Evolutionary conservation across 2,888 invertebrate genomes (phyloP).

Genomic region (Lochmaea capreae): DNA sequence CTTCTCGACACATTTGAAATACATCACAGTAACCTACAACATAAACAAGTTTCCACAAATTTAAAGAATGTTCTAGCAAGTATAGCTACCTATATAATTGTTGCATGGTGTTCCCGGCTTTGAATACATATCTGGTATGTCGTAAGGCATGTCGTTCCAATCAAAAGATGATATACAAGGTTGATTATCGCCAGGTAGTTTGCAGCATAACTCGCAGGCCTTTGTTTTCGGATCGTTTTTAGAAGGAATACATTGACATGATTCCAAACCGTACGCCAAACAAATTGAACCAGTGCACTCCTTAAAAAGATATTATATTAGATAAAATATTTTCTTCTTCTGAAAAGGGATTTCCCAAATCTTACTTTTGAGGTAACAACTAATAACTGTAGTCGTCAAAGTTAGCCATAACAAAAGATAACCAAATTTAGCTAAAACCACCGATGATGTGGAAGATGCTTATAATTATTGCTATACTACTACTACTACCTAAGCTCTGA

Average conservation of each 20-base stretch:
- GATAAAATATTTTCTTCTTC: not conserved
- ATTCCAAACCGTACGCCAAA: conserved; percentile 93
- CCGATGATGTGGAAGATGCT: no score
- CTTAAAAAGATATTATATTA: conserved; percentile 64
- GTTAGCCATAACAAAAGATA: no score
- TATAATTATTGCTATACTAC: no score
- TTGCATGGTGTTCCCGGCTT: conserved; percentile 96
- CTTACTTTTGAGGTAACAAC: no score
- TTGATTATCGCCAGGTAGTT: conserved; percentile 83
- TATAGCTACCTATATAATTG: conserved; percentile 71
- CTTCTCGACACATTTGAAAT: conserved; percentile 85
- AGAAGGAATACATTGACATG: conserved; percentile 91
- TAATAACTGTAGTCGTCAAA: no score
- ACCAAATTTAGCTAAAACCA: no score
- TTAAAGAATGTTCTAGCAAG: not conserved
- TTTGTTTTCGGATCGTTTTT: conserved; percentile 84
- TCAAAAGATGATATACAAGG: conserved; percentile 90
- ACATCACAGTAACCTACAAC: conserved; percentile 77
- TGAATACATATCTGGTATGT: conserved; percentile 93
- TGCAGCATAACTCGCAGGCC: conserved; percentile 94
- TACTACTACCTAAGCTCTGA: no score
- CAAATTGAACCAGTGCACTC: conserved; percentile 99
- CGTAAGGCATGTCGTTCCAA: conserved; percentile 90
- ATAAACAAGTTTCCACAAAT: not conserved
- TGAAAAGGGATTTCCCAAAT: not conserved